Evolutionary conservation across 37 sponge, comb jelly and placozoan species (phyloP), one percentile per base, ranked within the genome.

Genomic region (Chondrilla cf. caribensis): DNA sequence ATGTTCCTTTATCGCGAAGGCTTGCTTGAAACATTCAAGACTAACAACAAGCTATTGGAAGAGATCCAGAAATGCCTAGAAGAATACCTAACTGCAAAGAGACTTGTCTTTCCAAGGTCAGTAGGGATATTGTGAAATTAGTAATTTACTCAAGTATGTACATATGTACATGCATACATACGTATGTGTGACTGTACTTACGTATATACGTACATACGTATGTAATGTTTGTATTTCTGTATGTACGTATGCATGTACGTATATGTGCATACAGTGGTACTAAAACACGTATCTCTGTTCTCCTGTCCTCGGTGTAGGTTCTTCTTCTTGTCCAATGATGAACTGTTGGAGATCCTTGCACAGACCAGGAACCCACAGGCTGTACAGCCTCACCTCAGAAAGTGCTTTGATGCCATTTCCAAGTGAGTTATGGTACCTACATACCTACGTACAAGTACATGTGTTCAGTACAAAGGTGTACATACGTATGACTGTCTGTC

Each of bases 21-120:
- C 58, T 62, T 97, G 22, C 87, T 96, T 80, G 98, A 98, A 70
- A 82, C 87, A 14, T 96, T 98, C 84, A 90, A 93, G 66, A 87
- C 88, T 43, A 94, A 87, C 65, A 94, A 96, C 76, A 38, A 76
- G 3, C 87, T 96, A 47, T 76, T 98, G 82, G 96, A 98, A 51
- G 87, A 98, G 78, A 98, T 98, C 55, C 97, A 98, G 79, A 98
- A 98, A 84, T 98, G 99, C 42, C 84, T 98, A 29, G 99, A 98
- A 60, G 98, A 95, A 64, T 98, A 98, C 72, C 85, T 98, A 11
- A 96, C 93, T 81, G 85, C 90, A 37, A 98, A 98, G 81, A 83
- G 99, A 44, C 87, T 98, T 6, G 82, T 94, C 28, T 98, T 98
- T 80, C 87, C 97, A 33, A 86, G 97, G 44, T 82, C 5, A 17